Evolutionary conservation across 2,797 vertebrate species (phyloP), one percentile per base, ranked within the genome.

Genomic region (Meda fulgida): DNA sequence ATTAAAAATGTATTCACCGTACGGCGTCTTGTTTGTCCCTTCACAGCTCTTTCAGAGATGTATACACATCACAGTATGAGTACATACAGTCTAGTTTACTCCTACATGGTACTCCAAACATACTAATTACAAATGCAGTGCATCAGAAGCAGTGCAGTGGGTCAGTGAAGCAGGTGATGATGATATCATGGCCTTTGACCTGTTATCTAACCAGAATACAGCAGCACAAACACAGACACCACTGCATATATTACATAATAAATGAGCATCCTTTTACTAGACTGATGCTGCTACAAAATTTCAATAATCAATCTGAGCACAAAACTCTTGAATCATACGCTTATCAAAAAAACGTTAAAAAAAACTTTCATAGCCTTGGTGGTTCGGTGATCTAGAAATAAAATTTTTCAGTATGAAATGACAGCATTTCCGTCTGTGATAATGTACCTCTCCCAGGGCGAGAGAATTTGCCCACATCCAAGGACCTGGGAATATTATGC

Each of bases 401-500:
- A 3, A 65, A 83, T 83, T 67, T n/a, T 53, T 63, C 43, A 38
- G 71, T 65, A 51, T 7, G 60, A 40, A 83, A 77, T 36, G 4
- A 83, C 18, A 31, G 34, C 46, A 67, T 77, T 77, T 83, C 36
- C 43, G 76, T 76, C n/a, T 14, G 31, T 29, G 63, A 67, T 60
- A 86, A 82, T 71, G 78, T 86, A 84, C 31, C 34, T 81, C 73
- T 79, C 78, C 43, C 31, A 60, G 63, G 80, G 72, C 48, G 46
- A 76, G 58, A 71, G 63, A 80, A 81, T 16, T 18, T 86, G 73
- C 65, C 11, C 38, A 34, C 78, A 55, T 11, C 78, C 48, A 43
- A 65, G 84, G 26, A 77, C 69, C 76, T 75, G 67, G 38, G 48
- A 78, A 60, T 18, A 75, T 87, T 86, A 84, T 77, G 76, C 84